Percentiles rank a stretch among this genome's conserved stretches.
Evolutionary conservation across 2,113 vertebrate genomes (phyloP).

Genomic region (Ramphastos sulfuratus): DNA sequence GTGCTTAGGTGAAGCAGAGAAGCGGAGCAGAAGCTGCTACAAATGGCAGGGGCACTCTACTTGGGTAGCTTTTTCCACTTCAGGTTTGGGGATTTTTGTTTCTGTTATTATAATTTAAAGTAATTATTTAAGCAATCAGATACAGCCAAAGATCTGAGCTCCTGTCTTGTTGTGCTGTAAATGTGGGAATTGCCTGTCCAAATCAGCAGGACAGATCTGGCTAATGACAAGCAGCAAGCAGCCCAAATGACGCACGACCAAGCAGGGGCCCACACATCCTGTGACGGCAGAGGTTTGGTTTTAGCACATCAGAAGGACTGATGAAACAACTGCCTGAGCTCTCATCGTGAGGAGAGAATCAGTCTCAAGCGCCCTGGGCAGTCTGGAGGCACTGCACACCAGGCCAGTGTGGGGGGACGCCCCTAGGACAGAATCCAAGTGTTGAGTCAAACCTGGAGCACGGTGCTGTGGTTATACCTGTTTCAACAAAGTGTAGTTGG

Average conservation of each 20-base stretch:
- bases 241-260: not conserved
- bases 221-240: not conserved
- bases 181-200: not conserved
- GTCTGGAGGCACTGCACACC: not conserved
- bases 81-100: not conserved
- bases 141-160: not conserved
- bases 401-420: not conserved
- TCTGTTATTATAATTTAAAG: not conserved
- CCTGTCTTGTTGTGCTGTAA: not conserved
- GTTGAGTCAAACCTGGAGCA: conserved; percentile 55
- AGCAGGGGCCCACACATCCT: not conserved
- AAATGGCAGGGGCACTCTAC: not conserved
- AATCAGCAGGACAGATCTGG: not conserved
- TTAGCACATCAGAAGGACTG: conserved; percentile 29
- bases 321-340: conserved; percentile 51
- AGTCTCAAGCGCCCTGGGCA: not conserved
- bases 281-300: not conserved
- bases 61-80: not conserved
- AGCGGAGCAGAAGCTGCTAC: conserved; percentile 22
- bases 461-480: conserved; percentile 82
- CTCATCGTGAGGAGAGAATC: not conserved
- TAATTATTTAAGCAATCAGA: not conserved
- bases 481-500: conserved; percentile 97
- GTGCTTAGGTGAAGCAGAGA: conserved; percentile 59
- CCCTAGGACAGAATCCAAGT: conserved; percentile 38